phyloP scores from a whole-genome alignment of 1,140 invertebrate species.

The Archivesica marissinica region DNA sequence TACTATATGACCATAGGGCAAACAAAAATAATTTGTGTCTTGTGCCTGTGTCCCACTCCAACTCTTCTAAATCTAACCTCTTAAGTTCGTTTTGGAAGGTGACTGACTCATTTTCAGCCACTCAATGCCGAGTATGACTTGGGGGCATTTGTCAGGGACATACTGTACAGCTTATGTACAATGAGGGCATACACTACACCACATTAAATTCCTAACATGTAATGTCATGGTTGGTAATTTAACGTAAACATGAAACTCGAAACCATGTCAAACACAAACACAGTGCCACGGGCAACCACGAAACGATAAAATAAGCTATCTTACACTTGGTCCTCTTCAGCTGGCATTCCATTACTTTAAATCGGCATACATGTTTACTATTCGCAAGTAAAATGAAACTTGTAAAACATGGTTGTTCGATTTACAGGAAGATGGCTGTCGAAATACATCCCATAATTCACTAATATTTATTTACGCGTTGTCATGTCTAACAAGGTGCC shows the following conservation, averaged over 20 bases:
- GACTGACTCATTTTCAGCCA: neutral
- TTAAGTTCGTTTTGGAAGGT: too few species aligned
- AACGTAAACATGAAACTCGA: neutral
- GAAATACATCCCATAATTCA: slow-evolving; percentile 29
- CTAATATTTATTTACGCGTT: slow-evolving; percentile 31
- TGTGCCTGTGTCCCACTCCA: too few species aligned
- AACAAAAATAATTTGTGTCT: too few species aligned
- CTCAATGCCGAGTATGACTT: neutral
- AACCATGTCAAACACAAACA: neutral
- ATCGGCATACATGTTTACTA: neutral
- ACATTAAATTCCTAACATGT: neutral
- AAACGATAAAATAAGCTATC: neutral
- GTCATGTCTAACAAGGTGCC: slow-evolving; percentile 9
- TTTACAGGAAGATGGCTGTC: slow-evolving; percentile 45
- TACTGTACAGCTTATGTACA: neutral
- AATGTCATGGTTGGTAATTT: neutral
- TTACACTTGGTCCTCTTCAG: neutral
- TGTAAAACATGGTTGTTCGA: neutral
- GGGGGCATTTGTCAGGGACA: neutral
- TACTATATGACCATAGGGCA: too few species aligned
- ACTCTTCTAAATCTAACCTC: too few species aligned
- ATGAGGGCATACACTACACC: neutral
- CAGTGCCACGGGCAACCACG: neutral
- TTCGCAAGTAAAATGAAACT: neutral
- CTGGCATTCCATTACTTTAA: neutral